Conservation (phyloP, 2,888 invertebrate genomes). For the Adineta ricciae region DNA sequence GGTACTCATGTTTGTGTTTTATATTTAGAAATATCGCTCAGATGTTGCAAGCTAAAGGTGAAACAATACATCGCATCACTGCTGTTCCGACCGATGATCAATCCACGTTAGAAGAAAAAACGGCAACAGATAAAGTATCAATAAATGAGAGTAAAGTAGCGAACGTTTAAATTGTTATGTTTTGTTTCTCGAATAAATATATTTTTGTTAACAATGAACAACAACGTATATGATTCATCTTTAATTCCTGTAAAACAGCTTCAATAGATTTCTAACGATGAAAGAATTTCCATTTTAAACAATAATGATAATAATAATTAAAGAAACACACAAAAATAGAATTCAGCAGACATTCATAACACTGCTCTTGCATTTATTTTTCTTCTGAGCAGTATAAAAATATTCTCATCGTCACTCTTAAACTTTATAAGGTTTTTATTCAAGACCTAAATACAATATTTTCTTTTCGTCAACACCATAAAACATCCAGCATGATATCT, state of each 20-base stretch:
- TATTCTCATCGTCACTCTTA: background rate
- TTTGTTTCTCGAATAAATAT: background rate
- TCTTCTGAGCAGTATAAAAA: background rate
- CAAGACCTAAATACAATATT: background rate
- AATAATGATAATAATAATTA: too few relatives aligned
- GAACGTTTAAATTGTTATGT: background rate
- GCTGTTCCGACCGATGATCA: background rate
- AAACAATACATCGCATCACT: constrained; percentile 21
- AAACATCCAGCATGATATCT: background rate
- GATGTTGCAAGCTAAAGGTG: constrained; percentile 33
- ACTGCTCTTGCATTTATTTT: background rate
- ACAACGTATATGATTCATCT: too few relatives aligned
- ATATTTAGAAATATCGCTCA: constrained; percentile 32
- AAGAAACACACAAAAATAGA: background rate
- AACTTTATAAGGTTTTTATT: background rate
- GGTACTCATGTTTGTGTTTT: background rate
- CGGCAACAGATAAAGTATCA: background rate
- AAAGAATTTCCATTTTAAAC: too few relatives aligned
- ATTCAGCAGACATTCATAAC: background rate
- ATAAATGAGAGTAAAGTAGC: background rate
- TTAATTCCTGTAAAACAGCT: too few relatives aligned
- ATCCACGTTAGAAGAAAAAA: background rate
- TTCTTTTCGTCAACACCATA: background rate
- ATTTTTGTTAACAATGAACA: background rate
- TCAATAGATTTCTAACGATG: too few relatives aligned